These are phyloP conservation scores for Otolemur crassicaudatus DNA, from an alignment of 2,797 vertebrate species.

Conservation along the genomic window DNA sequence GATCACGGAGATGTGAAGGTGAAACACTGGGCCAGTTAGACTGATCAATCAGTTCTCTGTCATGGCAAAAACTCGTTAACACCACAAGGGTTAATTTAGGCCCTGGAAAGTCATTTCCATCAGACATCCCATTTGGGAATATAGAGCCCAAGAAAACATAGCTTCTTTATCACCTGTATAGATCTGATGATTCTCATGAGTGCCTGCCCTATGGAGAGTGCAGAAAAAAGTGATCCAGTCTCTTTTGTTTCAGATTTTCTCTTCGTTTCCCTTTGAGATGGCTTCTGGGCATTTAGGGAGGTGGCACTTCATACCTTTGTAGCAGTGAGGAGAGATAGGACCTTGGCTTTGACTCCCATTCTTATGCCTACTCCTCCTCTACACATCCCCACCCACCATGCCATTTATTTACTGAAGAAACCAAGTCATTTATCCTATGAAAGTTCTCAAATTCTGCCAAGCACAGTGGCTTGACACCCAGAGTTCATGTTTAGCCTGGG, in stretches of 20 bases:
- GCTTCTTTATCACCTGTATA: neutral
- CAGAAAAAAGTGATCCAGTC: neutral
- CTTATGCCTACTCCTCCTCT: neutral
- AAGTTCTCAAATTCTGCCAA: neutral
- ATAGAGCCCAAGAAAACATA: neutral
- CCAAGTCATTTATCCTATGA: neutral
- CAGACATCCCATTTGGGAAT: neutral
- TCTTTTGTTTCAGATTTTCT: neutral
- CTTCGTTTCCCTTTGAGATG: neutral
- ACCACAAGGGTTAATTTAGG: neutral
- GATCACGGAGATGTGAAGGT: neutral
- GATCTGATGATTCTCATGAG: neutral
- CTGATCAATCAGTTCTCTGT: neutral
- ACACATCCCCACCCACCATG: neutral
- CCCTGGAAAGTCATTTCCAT: neutral
- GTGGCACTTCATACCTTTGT: neutral
- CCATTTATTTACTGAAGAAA: neutral
- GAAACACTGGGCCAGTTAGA: neutral
- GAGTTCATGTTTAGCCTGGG: too few species aligned
- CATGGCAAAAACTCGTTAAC: neutral
- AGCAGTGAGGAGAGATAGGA: neutral
- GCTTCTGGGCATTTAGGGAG: neutral
- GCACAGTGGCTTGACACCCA: too few species aligned
- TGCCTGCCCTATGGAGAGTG: neutral
- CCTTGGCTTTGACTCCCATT: neutral